Evolutionary conservation across 2,113 vertebrate species (phyloP).

Genomic region (Urocitellus parryii): DNA sequence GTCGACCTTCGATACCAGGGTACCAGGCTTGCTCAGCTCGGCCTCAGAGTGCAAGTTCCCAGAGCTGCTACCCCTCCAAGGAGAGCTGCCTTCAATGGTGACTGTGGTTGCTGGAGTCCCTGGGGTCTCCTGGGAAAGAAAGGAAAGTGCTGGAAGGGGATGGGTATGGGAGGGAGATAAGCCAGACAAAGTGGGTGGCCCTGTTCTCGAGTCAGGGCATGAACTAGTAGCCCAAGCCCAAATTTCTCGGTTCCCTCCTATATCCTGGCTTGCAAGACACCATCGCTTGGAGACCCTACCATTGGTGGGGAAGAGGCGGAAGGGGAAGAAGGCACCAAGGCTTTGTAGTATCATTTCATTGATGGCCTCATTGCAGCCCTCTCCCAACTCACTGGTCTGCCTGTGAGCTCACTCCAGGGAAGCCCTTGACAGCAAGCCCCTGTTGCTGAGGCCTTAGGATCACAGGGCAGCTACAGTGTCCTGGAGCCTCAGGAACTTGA

Average conservation of each 20-base stretch:
- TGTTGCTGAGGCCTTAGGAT: neutral
- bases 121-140: conserved; percentile 57
- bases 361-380: neutral
- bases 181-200: neutral
- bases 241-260: neutral
- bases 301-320: neutral
- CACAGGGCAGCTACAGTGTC: neutral
- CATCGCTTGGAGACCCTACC: neutral
- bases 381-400: neutral
- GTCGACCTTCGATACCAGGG: neutral
- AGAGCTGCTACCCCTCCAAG: neutral
- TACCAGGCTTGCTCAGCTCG: conserved; percentile 70
- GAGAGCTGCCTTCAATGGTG: neutral
- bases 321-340: neutral
- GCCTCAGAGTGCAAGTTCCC: neutral
- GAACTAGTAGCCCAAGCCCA: neutral
- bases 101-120: neutral
- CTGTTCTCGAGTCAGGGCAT: neutral
- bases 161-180: neutral
- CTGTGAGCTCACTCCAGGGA: neutral
- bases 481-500: neutral
- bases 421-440: neutral
- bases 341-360: neutral
- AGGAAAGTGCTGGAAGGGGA: neutral
- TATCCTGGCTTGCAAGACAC: neutral